Evolutionary conservation across 2,888 invertebrate genomes (phyloP), one percentile per base, ranked within the genome.

Genomic region (Eupithecia inturbata): DNA sequence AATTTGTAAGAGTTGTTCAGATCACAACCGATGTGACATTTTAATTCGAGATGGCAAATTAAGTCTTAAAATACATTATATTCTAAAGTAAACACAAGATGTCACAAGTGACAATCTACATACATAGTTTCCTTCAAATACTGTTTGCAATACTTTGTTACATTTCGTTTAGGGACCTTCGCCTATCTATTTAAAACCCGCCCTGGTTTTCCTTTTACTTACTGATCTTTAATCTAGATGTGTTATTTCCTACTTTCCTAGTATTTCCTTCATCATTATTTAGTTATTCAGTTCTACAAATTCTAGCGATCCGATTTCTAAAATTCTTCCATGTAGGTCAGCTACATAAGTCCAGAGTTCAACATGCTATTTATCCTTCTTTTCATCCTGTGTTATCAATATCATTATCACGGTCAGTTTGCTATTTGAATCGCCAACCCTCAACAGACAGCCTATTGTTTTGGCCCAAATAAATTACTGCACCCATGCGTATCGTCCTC

Each of bases 401-500:
- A 62, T 36, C 36, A 36, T 36, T 36, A 62, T 62, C 62, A 31
- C 1, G 19, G 31, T 28, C 60, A 60, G 60, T 28, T 26, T 60
- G 60, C 14, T 26, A 57, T 26, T 26, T 26, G 12, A 57, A 12
- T 57, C 26, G 26, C 12, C 26, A 57, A 26, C 10, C 10, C 10
- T 53, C n/a, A n/a, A 10, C 53, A 10, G 53, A 22, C 22, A 49
- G 22, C 45, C 49, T 68, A 36, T 67, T 67, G 68, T 64, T 70
- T 70, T 63, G 70, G 63, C 63, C 67, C 64, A 68, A 71, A 67
- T 67, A 67, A 72, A 68, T 57, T 62, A 22, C 33, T 53, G 45
- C 71, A 66, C 26, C 70, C 72, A 76, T 73, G 71, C 74, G 68
- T 63, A 72, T 74, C 78, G 76, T 63, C 74, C 76, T 80, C 57